Base-by-base conservation (phyloP, 2,797 vertebrate species). In the Xiphophorus birchmanni region DNA sequence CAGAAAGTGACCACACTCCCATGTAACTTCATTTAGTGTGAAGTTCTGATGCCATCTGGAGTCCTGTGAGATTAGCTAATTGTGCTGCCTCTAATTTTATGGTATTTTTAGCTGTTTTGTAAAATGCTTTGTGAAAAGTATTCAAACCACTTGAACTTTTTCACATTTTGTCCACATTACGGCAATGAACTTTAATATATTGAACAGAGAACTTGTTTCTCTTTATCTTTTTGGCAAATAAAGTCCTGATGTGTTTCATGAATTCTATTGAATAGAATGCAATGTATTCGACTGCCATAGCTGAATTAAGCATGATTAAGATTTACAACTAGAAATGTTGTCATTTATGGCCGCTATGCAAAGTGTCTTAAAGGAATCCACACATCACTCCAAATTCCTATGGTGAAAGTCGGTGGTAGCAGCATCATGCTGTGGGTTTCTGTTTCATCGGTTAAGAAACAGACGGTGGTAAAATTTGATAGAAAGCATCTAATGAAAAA, bases 1-100 rank as follows among this genome's bases (percentile, higher is more conserved):
- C 48, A 79, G 58, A 69, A 80, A 73, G 74, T 65, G 17, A 77
- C 75, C 76, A 81, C 44, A 80, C 77, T 29, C 74, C 17, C 23
- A 40, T 54, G 17, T 75, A 13, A 60, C 58, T 58, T 79, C 69
- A 78, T 80, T 85, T 74, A 75, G 74, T 54, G 76, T 75, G 56
- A 90, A 86, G 15, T 60, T 47, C 84, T 69, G 74, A 63, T 67
- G 82, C 79, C 75, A 86, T 83, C 83, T 87, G 80, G 80, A 87
- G 54, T 42, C 37, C 35, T 13, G 40, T 1, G 17, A 82, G 82
- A 79, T 74, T 67, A 76, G 81, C 48, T 60, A 32, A 78, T 50
- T 63, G 56, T 17, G 73, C 71, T 69, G 72, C 37, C 82, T 84
- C 65, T 87, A 90, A 90, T 86, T 82, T 84, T 74, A 48, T 83